These are phyloP conservation scores for Platycheirus rosarum DNA, from an alignment of 2,888 invertebrate genomes.

Conservation along the genomic window DNA sequence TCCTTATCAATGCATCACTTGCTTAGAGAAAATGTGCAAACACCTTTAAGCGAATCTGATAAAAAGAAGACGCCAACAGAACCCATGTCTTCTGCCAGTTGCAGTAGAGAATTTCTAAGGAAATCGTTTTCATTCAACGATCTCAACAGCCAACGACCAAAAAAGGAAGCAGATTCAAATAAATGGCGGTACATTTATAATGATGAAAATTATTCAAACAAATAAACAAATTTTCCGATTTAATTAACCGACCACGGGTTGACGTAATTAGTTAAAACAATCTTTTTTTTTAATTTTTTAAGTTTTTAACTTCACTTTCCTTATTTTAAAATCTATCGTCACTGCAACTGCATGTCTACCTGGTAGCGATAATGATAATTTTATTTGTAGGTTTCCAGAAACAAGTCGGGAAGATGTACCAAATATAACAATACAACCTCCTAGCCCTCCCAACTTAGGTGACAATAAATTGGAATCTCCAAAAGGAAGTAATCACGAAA, in stretches of 20 bases:
- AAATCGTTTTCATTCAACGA: constrained; percentile 79
- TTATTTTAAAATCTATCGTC: too few relatives aligned
- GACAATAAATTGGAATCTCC: constrained; percentile 68
- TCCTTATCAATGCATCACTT: constrained; percentile 61
- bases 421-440: constrained; percentile 77
- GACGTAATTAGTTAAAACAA: too few relatives aligned
- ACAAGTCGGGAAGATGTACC: constrained; percentile 72
- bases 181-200: too few relatives aligned
- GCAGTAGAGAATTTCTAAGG: constrained; percentile 76
- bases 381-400: constrained; percentile 44
- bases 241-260: too few relatives aligned
- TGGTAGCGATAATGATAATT: background rate
- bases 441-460: constrained; percentile 42
- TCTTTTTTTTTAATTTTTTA: too few relatives aligned
- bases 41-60: background rate
- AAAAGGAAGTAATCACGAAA: constrained; percentile 74
- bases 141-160: constrained; percentile 56
- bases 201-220: too few relatives aligned
- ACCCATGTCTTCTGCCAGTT: constrained; percentile 62
- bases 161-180: background rate
- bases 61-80: too few relatives aligned
- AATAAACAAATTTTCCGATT: too few relatives aligned
- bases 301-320: too few relatives aligned
- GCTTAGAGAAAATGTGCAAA: constrained; percentile 9
- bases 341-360: too few relatives aligned